phyloP scores from a whole-genome alignment of 2,888 invertebrate genomes.

The Heteromyza rotundicornis region DNA sequence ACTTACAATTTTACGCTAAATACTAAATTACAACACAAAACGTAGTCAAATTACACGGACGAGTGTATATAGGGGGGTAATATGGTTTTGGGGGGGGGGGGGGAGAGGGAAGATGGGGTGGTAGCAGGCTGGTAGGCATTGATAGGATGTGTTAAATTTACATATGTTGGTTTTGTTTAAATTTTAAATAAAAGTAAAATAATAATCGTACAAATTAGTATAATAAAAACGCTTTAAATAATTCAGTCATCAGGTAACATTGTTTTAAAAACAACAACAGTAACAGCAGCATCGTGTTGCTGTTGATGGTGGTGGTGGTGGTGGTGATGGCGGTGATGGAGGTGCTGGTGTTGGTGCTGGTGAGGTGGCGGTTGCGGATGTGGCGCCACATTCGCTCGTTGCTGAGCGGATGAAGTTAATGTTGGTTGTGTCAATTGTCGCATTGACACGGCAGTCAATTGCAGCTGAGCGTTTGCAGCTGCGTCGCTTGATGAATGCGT shows the following conservation, averaged over 20 bases:
- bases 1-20: background rate
- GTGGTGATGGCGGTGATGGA: conserved; percentile 23
- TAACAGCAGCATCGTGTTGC: conserved; percentile 49
- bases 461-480: conserved; percentile 25
- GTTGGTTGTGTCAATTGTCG: conserved; percentile 32
- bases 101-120: too few relatives aligned
- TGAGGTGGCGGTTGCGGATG: conserved; percentile 32
- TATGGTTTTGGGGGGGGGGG: too few relatives aligned
- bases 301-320: conserved; percentile 29
- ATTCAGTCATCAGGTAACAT: conserved; percentile 64
- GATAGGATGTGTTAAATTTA: background rate
- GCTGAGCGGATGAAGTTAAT: conserved; percentile 29
- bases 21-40: background rate
- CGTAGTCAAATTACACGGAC: background rate
- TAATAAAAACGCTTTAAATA: conserved; percentile 36
- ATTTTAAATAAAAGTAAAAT: background rate
- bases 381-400: background rate
- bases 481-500: conserved; percentile 14
- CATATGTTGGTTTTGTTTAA: background rate
- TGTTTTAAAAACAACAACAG: conserved; percentile 65
- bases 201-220: background rate
- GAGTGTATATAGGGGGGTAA: background rate
- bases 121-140: too few relatives aligned
- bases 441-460: conserved; percentile 10
- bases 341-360: conserved; percentile 20